Percentiles rank a stretch among this genome's conserved stretches.
Evolutionary conservation across 2,797 vertebrate genomes (phyloP).

Genomic region (Sebastiscus tertius): DNA sequence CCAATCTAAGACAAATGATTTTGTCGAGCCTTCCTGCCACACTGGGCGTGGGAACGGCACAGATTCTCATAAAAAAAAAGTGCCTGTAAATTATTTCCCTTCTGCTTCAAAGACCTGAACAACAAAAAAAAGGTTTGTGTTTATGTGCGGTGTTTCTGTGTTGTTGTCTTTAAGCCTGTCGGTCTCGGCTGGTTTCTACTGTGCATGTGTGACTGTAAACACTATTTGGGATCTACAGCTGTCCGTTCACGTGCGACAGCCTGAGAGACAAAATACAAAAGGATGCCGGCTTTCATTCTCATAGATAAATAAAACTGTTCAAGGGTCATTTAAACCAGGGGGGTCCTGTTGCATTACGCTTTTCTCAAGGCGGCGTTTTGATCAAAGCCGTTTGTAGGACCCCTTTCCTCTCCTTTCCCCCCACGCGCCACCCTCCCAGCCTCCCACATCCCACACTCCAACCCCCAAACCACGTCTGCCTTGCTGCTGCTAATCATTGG

Average conservation of each 20-base stretch:
- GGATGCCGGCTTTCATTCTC: constrained; percentile 60
- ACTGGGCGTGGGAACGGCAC: constrained; percentile 81
- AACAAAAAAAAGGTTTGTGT: constrained; percentile 72
- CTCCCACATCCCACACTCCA: constrained; percentile 46
- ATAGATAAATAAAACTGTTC: constrained; percentile 67
- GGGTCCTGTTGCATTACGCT: constrained; percentile 54
- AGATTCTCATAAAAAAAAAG: constrained; percentile 71
- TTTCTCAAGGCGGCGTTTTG: constrained; percentile 67
- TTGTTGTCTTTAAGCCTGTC: constrained; percentile 54
- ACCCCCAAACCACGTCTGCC: constrained; percentile 68
- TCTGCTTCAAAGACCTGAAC: constrained; percentile 74
- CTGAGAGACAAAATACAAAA: constrained; percentile 40
- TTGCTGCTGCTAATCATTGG: constrained; percentile 81
- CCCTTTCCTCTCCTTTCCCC: constrained; percentile 53
- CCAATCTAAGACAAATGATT: constrained; percentile 81
- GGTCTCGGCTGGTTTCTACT: constrained; percentile 54
- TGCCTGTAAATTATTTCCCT: constrained; percentile 79
- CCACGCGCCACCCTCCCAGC: constrained; percentile 26
- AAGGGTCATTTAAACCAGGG: constrained; percentile 66
- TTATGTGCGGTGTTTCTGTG: constrained; percentile 64
- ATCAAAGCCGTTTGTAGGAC: constrained; percentile 72
- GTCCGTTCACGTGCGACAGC: constrained; percentile 33
- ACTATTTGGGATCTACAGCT: constrained; percentile 37
- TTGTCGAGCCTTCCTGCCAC: constrained; percentile 76
- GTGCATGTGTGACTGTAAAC: constrained; percentile 54